A percentile compares a stretch with the other conserved stretches of the same genome.
Evolutionary conservation across 2,797 vertebrate species (phyloP).

Genomic region (Cygnus olor): DNA sequence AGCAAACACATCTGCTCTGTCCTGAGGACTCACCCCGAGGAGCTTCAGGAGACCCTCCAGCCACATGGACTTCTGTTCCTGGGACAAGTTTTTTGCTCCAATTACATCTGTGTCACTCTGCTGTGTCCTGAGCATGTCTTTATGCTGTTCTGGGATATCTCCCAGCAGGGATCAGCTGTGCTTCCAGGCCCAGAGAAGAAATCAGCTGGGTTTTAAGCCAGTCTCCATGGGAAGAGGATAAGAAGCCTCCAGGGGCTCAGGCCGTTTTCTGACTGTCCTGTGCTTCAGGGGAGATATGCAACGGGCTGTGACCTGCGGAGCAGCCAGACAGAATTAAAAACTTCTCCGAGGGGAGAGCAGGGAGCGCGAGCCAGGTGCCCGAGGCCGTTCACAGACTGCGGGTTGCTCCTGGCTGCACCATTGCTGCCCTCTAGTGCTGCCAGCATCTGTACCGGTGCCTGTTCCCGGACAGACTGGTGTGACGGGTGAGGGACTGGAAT

Average conservation of each 20-base stretch:
- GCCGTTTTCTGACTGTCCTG: background rate
- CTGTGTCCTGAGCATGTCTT: background rate
- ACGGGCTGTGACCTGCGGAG: background rate
- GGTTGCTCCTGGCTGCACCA: background rate
- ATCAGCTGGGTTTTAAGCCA: background rate
- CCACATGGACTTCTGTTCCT: background rate
- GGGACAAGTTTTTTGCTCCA: background rate
- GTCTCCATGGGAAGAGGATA: background rate
- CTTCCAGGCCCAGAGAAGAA: background rate
- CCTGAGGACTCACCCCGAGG: background rate
- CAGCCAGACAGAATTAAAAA: background rate
- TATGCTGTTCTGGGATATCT: accelerated
- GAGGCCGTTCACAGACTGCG: background rate
- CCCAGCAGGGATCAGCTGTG: background rate
- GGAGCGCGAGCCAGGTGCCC: background rate
- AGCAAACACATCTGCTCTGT: background rate
- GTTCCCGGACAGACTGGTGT: background rate
- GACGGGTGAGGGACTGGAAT: background rate
- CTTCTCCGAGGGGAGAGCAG: accelerated
- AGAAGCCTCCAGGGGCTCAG: background rate
- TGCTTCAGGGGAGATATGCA: background rate
- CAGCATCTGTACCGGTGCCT: background rate
- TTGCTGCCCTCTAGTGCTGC: constrained; percentile 38
- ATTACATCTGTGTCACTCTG: background rate
- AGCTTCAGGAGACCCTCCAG: background rate